Percentiles rank a stretch among this genome's conserved stretches.
Conservation (phyloP, 2,797 vertebrate species). For the Toxotes lorentzi region DNA sequence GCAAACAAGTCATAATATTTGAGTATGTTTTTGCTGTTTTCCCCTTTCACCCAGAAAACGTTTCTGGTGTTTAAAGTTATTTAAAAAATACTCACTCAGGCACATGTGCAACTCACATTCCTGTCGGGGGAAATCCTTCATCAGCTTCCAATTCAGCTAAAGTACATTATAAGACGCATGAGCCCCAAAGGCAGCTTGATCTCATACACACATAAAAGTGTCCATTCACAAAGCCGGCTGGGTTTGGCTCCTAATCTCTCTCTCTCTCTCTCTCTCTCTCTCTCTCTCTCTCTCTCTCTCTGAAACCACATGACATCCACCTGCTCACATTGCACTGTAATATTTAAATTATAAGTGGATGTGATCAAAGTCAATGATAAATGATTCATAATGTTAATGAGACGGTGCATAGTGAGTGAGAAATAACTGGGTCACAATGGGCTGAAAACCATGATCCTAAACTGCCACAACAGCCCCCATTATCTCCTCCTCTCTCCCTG, state of each 20-base stretch:
- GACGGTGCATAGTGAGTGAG: constrained; percentile 10
- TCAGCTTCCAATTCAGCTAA: constrained; percentile 44
- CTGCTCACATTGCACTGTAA: constrained; percentile 21
- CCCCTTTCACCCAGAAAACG: background rate
- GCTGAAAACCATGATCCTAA: constrained; percentile 38
- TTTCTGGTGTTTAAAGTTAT: background rate
- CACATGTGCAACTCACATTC: constrained; percentile 42
- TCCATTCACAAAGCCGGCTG: constrained; percentile 68
- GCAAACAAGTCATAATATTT: background rate
- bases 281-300: constrained; percentile 22
- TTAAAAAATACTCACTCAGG: constrained; percentile 45
- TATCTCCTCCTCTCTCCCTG: constrained; percentile 40
- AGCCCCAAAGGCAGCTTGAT: constrained; percentile 59
- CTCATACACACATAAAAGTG: constrained; percentile 56
- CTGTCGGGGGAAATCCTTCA: constrained; percentile 35
- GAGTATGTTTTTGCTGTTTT: background rate
- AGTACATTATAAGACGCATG: constrained; percentile 28
- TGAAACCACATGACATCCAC: constrained; percentile 49
- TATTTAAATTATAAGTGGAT: constrained; percentile 5
- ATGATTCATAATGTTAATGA: background rate
- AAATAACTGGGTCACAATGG: constrained; percentile 48
- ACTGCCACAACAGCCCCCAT: constrained; percentile 44
- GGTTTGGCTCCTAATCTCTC: constrained; percentile 51
- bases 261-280: constrained; percentile 26
- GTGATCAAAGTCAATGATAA: background rate